Conservation (phyloP, 2,888 invertebrate genomes). For the Aphodius sticticus region DNA sequence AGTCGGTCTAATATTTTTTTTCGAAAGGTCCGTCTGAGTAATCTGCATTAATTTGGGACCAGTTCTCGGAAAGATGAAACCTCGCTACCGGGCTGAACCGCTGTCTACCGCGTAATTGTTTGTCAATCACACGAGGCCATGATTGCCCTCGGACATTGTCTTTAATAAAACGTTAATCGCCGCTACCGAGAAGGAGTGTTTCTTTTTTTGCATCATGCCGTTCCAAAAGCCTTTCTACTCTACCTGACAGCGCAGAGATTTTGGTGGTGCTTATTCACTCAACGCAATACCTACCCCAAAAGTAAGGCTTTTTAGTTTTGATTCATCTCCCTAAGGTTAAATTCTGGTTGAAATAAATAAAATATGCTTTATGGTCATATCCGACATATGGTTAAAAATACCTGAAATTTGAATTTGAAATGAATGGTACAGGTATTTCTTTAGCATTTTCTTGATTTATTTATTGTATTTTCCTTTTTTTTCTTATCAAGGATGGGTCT, state of each 20-base stretch:
- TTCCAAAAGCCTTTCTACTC: neutral
- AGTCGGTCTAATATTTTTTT: neutral
- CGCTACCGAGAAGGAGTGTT: slow-evolving; percentile 29
- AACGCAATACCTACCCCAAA: too few species aligned
- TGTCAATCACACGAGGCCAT: slow-evolving; percentile 45
- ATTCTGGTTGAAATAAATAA: too few species aligned
- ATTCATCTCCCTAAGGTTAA: too few species aligned
- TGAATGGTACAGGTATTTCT: too few species aligned
- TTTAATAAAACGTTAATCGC: slow-evolving; percentile 35
- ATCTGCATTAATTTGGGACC: slow-evolving; percentile 35
- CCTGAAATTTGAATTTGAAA: too few species aligned
- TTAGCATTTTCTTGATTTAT: too few species aligned
- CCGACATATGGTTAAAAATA: too few species aligned
- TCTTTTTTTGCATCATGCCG: slow-evolving; percentile 9
- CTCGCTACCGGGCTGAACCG: slow-evolving; percentile 40
- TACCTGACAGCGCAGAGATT: neutral
- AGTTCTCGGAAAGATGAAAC: slow-evolving; percentile 33
- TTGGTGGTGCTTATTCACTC: too few species aligned
- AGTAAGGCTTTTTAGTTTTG: too few species aligned
- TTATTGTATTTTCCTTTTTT: too few species aligned
- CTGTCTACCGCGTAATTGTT: slow-evolving; percentile 45
- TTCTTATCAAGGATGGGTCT: too few species aligned
- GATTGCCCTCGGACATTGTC: slow-evolving; percentile 34
- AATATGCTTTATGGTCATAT: too few species aligned
- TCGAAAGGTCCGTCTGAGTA: slow-evolving; percentile 18